phyloP scores from a whole-genome alignment of 2,797 vertebrate species.

The Aphelocoma californica region DNA sequence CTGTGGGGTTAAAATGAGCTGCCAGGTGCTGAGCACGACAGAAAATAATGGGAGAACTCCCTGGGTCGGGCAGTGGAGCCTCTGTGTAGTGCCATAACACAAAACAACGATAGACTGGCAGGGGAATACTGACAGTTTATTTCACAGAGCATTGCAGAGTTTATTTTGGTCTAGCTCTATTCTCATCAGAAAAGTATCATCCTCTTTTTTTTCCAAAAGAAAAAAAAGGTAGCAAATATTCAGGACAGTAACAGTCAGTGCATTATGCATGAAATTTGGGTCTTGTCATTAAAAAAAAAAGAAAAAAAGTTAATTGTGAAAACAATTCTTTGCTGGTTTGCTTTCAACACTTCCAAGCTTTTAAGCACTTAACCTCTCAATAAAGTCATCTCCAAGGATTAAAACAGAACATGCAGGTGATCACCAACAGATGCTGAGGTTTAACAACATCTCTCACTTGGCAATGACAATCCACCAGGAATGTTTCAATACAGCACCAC shows the following conservation, averaged over 20 bases:
- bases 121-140: constrained; percentile 51
- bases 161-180: constrained; percentile 21
- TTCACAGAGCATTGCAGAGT: constrained; percentile 27
- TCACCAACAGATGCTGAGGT: constrained; percentile 19
- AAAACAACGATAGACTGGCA: not conserved
- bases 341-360: constrained; percentile 3
- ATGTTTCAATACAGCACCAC: constrained; percentile 36
- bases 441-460: not conserved
- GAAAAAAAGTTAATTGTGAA: not conserved
- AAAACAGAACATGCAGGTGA: constrained; percentile 42
- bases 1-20: not conserved
- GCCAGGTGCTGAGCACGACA: rapidly evolving
- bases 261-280: not conserved
- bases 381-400: not conserved
- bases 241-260: constrained; percentile 17
- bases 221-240: not conserved
- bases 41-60: not conserved
- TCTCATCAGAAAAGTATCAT: constrained; percentile 27
- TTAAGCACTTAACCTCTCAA: not conserved
- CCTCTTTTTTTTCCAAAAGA: not conserved
- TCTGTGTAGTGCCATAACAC: not conserved
- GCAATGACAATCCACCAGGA: constrained; percentile 2
- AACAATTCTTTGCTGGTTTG: not conserved
- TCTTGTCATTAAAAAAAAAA: not conserved
- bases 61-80: not conserved